These are phyloP conservation scores for Etheostoma perlongum DNA, from an alignment of 2,797 vertebrate species.

Conservation along the genomic window DNA sequence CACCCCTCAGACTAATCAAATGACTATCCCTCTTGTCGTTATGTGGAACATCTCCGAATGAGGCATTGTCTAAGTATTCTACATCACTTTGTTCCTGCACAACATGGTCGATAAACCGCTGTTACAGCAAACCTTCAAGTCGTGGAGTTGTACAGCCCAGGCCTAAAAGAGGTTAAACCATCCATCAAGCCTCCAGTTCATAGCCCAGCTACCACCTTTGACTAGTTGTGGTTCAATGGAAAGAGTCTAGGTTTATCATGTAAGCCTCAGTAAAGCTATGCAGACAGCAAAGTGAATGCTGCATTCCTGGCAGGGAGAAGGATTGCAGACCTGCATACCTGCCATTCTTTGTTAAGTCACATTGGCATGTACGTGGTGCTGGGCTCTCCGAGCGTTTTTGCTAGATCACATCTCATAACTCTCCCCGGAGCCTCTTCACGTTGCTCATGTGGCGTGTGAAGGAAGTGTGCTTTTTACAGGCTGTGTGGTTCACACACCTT, in stretches of 20 bases:
- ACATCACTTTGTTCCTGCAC: background rate
- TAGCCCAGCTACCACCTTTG: slow-evolving; percentile 11
- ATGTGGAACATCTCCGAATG: background rate
- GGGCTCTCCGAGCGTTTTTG: background rate
- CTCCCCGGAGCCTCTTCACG: background rate
- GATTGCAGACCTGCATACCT: slow-evolving; percentile 70
- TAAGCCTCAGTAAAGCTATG: slow-evolving; percentile 46
- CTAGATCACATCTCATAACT: slow-evolving; percentile 9
- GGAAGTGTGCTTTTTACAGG: slow-evolving; percentile 24
- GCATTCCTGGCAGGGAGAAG: slow-evolving; percentile 62
- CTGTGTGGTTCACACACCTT: slow-evolving; percentile 19
- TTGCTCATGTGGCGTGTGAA: slow-evolving; percentile 4
- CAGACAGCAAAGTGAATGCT: slow-evolving; percentile 47
- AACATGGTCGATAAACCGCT: background rate
- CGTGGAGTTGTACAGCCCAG: background rate
- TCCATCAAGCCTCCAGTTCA: background rate
- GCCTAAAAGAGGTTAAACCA: slow-evolving; percentile 15
- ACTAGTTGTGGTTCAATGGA: slow-evolving; percentile 47
- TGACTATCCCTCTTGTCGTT: background rate
- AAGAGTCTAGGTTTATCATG: slow-evolving; percentile 55
- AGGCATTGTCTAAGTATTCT: background rate
- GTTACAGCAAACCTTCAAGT: background rate
- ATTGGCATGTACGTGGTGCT: slow-evolving; percentile 35
- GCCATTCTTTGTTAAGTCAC: slow-evolving; percentile 54
- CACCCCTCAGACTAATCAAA: background rate